These are phyloP conservation scores for Sinella curviseta DNA, from an alignment of 1,140 invertebrate species.

Conservation along the genomic window DNA sequence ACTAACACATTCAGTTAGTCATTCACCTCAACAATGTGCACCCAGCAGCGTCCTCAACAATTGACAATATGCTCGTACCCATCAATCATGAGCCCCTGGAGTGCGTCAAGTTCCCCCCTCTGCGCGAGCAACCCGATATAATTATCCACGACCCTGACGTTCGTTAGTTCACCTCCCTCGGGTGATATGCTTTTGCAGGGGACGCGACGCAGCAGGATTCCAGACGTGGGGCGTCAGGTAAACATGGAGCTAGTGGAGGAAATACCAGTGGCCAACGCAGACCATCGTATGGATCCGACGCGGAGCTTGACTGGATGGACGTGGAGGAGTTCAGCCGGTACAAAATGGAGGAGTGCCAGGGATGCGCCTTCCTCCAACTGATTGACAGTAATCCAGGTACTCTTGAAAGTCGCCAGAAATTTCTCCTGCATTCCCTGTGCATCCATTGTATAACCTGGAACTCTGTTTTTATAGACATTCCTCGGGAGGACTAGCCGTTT, in stretches of 20 bases:
- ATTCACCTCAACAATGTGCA: conserved; percentile 67
- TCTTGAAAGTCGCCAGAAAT: background rate
- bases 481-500: background rate
- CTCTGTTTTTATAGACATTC: background rate
- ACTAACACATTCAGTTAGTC: too few relatives aligned
- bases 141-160: conserved; percentile 80
- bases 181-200: background rate
- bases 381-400: background rate
- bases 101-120: conserved; percentile 70
- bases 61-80: conserved; percentile 86
- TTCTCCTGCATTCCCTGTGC: background rate
- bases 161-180: conserved; percentile 66
- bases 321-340: background rate
- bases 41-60: conserved; percentile 63
- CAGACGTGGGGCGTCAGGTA: background rate
- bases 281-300: background rate
- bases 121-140: conserved; percentile 74
- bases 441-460: background rate
- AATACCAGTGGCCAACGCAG: background rate
- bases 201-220: background rate
- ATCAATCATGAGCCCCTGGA: conserved; percentile 74
- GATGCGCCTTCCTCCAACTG: background rate
- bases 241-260: background rate
- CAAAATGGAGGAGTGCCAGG: background rate
- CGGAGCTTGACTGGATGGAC: background rate